These are phyloP conservation scores for Calephelis nemesis DNA, from an alignment of 1,140 invertebrate species.

Conservation along the genomic window DNA sequence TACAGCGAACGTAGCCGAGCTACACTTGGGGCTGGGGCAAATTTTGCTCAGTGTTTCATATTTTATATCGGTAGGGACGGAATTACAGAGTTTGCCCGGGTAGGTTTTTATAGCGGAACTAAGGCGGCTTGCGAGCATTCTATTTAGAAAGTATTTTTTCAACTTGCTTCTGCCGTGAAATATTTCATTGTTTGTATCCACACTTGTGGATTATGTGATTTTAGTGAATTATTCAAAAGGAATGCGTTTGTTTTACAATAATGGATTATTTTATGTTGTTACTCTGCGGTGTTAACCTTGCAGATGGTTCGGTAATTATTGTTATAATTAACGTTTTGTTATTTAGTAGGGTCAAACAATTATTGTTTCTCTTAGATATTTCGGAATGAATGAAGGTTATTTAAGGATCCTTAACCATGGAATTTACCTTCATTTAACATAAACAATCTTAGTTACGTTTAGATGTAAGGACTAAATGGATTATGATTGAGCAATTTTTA, in stretches of 20 bases:
- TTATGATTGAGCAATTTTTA: too few relatives aligned
- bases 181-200: conserved; percentile 63
- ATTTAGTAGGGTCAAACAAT: conserved; percentile 1
- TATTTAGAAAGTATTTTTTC: conserved; percentile 65
- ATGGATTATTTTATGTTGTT: conserved; percentile 29
- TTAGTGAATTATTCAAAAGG: conserved; percentile 41
- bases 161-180: conserved; percentile 49
- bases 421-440: too few relatives aligned
- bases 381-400: background rate
- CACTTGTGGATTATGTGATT: conserved; percentile 59
- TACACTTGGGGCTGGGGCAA: conserved; percentile 45
- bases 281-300: conserved; percentile 12
- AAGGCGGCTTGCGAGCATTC: conserved; percentile 55
- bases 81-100: conserved; percentile 72
- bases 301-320: background rate
- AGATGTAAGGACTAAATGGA: too few relatives aligned
- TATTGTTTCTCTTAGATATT: background rate
- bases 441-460: too few relatives aligned
- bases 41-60: conserved; percentile 73
- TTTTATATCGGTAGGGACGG: conserved; percentile 73
- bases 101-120: conserved; percentile 70
- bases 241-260: background rate
- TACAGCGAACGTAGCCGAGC: conserved; percentile 45
- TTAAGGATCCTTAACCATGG: too few relatives aligned
- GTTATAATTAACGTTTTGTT: background rate